Evolutionary conservation across 64 coral and sea anemone genomes (phyloP), one percentile per base, ranked within the genome.

Genomic region (Platygyra sinensis): DNA sequence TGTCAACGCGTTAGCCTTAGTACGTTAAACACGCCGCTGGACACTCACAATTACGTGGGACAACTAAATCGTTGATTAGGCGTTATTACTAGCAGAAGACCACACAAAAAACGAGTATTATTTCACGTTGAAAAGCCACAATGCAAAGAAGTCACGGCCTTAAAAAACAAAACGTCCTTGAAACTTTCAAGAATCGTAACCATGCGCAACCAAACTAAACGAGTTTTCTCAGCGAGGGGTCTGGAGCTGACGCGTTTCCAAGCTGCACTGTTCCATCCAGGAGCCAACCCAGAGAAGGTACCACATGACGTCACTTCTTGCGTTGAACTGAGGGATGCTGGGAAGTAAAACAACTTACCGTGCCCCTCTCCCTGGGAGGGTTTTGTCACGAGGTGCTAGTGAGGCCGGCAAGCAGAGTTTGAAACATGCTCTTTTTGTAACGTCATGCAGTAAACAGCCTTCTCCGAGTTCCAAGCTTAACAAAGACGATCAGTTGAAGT

Each of bases 61-160:
- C 36, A 46, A 38, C 19, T 10, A 42, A 36, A 71, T 85, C 1
- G 38, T 38, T 72, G 38, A 85, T 85, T 85, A 71, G 8, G 63
- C 49, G 81, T 67, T 22, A 85, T 71, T 10, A 85, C 30, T 24
- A 71, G 49, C 20, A 71, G 10, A 49, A 39, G 24, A 72, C 33
- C 32, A 85, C 62, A 69, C 31, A 73, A 73, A 28, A 28, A 81
- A 63, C 55, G 6, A 62, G 2, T 7, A n/a, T 60, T 38, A 72
- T 51, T 71, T 61, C 78, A 20, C n/a, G 28, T 15, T 18, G 30
- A 54, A 52, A 72, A 69, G 52, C 65, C 80, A 85, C 81, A 85
- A 85, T 85, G 81, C 81, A 85, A 69, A 52, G 81, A 85, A 85
- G 81, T 71, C 81, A 85, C 81, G 81, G 81, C 67, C n/a, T 49